Conservation (phyloP, 2,888 invertebrate species). For the Clostera curtula region DNA sequence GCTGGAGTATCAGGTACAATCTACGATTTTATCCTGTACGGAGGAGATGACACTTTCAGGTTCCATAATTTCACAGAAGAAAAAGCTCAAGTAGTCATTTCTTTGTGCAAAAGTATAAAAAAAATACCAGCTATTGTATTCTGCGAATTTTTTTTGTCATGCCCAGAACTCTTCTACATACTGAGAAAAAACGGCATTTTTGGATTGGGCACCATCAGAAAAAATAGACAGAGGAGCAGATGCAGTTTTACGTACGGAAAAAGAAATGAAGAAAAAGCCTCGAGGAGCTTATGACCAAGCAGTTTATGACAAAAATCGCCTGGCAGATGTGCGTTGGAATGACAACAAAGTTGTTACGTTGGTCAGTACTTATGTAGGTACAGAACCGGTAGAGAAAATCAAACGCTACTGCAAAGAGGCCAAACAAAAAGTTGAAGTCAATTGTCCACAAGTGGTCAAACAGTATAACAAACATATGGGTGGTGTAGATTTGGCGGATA, state of each 20-base stretch:
- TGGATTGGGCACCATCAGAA: constrained; percentile 18
- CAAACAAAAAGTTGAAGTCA: background rate
- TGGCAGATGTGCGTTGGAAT: constrained; percentile 1
- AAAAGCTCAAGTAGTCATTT: constrained; percentile 23
- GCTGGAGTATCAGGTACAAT: constrained; percentile 30
- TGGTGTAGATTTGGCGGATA: constrained; percentile 5
- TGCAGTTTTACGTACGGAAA: constrained; percentile 12
- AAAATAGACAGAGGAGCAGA: constrained; percentile 19
- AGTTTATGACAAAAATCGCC: background rate
- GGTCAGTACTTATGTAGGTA: background rate
- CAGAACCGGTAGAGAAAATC: constrained; percentile 1
- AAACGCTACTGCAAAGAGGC: constrained; percentile 3
- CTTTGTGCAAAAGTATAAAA: constrained; percentile 12
- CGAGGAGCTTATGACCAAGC: constrained; percentile 1
- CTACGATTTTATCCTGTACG: constrained; percentile 27
- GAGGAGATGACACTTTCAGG: constrained; percentile 7
- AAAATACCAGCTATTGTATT: constrained; percentile 6
- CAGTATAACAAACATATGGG: constrained; percentile 5
- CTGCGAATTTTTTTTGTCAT: constrained; percentile 15
- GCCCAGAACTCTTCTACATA: constrained; percentile 8
- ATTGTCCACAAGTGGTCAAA: constrained; percentile 2
- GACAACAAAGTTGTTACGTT: constrained; percentile 1
- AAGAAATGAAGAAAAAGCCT: constrained; percentile 20
- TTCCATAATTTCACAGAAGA: constrained; percentile 2
- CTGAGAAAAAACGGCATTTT: constrained; percentile 20